Evolutionary conservation across 2,113 vertebrate genomes (phyloP).

Genomic region (Acrocephalus arundinaceus): DNA sequence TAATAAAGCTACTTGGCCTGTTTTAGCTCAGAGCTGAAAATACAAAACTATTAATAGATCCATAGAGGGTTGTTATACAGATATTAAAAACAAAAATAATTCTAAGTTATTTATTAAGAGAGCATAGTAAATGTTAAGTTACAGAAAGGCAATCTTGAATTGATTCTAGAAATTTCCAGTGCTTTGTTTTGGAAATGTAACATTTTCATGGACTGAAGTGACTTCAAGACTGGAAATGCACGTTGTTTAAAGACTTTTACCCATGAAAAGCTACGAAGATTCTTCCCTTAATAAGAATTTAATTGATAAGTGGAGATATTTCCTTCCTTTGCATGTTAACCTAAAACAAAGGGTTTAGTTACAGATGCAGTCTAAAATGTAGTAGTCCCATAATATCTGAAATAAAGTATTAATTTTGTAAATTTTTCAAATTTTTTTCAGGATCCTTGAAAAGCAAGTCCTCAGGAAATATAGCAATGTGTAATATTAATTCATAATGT

Average conservation of each 20-base stretch:
- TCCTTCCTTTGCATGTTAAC: background rate
- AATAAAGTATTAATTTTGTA: slow-evolving; percentile 18
- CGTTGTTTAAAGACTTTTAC: background rate
- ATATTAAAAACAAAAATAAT: slow-evolving; percentile 8
- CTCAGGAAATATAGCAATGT: background rate
- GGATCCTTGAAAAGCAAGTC: background rate
- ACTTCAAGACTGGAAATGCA: background rate
- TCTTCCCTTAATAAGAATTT: background rate
- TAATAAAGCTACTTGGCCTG: background rate
- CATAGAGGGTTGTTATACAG: background rate
- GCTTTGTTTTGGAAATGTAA: background rate
- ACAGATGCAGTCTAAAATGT: slow-evolving; percentile 4
- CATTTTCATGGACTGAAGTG: background rate
- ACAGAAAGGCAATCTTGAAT: background rate
- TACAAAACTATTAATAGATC: background rate
- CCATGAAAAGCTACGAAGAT: background rate
- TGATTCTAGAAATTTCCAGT: background rate
- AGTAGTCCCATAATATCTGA: background rate
- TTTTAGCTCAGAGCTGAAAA: background rate
- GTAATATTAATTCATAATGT: background rate
- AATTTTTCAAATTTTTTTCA: slow-evolving; percentile 11
- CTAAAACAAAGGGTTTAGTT: background rate
- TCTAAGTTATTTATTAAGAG: background rate
- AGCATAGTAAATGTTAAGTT: background rate
- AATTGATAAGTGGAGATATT: background rate